Evolutionary conservation across 2,797 vertebrate genomes (phyloP).

Genomic region (Rhynchonycteris naso): DNA sequence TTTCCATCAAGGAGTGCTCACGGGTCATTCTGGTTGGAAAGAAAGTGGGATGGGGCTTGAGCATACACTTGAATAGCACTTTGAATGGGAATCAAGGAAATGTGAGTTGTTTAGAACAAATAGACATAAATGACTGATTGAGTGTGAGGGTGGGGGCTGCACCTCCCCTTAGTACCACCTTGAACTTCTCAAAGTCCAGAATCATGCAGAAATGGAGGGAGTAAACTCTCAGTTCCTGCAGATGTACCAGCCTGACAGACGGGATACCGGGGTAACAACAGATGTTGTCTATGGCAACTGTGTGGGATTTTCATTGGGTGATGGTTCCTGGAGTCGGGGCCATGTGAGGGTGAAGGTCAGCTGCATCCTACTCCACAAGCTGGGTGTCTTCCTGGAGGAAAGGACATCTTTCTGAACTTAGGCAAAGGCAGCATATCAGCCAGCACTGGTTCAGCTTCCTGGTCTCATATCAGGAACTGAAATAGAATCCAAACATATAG

Average conservation of each 20-base stretch:
- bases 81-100: neutral
- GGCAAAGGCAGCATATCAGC: accelerated
- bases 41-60: neutral
- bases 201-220: neutral
- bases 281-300: neutral
- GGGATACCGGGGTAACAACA: neutral
- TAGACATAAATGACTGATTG: accelerated
- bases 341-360: neutral
- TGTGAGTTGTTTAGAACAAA: too few species aligned
- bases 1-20: neutral
- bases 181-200: neutral
- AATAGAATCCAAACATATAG: neutral
- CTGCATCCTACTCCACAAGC: neutral
- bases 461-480: neutral
- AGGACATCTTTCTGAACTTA: neutral
- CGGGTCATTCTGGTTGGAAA: neutral
- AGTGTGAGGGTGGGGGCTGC: neutral
- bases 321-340: neutral
- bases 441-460: neutral
- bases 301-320: neutral
- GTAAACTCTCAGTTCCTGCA: neutral
- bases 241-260: neutral
- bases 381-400: neutral
- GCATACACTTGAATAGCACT: neutral
- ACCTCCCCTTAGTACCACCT: neutral